Evolutionary conservation across 64 coral and sea anemone genomes (phyloP).

Genomic region (Platygyra sinensis): DNA sequence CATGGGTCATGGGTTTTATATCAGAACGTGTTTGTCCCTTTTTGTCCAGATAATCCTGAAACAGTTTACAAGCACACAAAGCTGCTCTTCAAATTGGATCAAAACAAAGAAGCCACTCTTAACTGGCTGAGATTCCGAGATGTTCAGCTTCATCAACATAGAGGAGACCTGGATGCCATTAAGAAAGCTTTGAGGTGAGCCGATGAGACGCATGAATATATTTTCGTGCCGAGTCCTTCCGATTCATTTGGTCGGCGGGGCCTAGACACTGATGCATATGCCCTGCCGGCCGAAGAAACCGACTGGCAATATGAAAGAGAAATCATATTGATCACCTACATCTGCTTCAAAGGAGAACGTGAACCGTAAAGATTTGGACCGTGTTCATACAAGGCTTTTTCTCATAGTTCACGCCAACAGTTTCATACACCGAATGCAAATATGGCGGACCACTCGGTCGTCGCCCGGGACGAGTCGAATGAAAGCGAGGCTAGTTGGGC

Average conservation of each 20-base stretch:
- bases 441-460: too few species aligned
- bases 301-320: too few species aligned
- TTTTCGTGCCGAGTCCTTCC: neutral
- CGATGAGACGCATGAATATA: neutral
- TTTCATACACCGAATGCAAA: too few species aligned
- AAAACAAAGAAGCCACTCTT: slow-evolving; percentile 1
- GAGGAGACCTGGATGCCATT: neutral
- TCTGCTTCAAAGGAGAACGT: too few species aligned
- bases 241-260: neutral
- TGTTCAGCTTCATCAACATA: neutral
- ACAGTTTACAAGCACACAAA: slow-evolving; percentile 17
- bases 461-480: too few species aligned
- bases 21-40: too few species aligned
- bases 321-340: too few species aligned
- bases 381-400: too few species aligned
- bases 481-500: too few species aligned
- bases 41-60: slow-evolving; percentile 24
- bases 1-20: neutral
- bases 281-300: too few species aligned
- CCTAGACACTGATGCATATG: neutral
- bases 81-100: slow-evolving; percentile 25
- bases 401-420: too few species aligned
- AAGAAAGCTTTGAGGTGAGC: neutral
- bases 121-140: slow-evolving; percentile 45
- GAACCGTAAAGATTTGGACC: too few species aligned